Base-by-base conservation (phyloP, 2,113 vertebrate species). In the Sclerurus mexicanus region DNA sequence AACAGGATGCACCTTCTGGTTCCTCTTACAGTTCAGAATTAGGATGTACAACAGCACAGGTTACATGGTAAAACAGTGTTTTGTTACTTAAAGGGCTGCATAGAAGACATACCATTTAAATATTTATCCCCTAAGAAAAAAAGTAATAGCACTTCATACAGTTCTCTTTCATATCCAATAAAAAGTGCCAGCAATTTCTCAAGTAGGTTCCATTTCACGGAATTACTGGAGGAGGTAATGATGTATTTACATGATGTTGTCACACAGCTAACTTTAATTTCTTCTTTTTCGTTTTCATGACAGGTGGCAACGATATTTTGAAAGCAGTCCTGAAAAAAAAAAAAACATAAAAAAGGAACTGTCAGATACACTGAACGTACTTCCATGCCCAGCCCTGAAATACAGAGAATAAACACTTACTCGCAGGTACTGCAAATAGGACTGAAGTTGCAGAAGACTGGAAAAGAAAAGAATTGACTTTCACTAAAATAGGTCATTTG, bases 391-490 rank as follows among this genome's bases (percentile, higher is more conserved):
- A 62, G 18, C 91, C 76, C 2, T 35, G n/a, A 63, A 84, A 81
- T 2, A 92, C 77, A 50, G 72, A 89, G n/a, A 56, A 66, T 18
- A 64, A 90, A 67, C 94, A 99, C 99, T 99, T 90, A 99, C 99
- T 99, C 99, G 98, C 99, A 99, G 1, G 99, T 99, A 30, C 99
- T 99, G 85, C 99, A 99, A 97, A 99, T 99, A 23, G 99, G 99
- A 93, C 99, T 99, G 98, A 99, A 99, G 96, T 98, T 99, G 98
- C 99, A 99, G 98, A 99, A 99, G 96, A 99, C 99, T 99, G 96
- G 46, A 95, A 93, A 95, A 93, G 8, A 49, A 85, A 90, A 92
- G 27, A 77, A 87, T 35, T n/a, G 4, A 23, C 33, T 78, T 69
- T 95, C 55, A 91, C 14, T 94, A 28, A 84, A 89, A 42, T 25